Evolutionary conservation across 2,888 invertebrate species (phyloP), one percentile per base, ranked within the genome.

Genomic region (Petrolisthes cinctipes): DNA sequence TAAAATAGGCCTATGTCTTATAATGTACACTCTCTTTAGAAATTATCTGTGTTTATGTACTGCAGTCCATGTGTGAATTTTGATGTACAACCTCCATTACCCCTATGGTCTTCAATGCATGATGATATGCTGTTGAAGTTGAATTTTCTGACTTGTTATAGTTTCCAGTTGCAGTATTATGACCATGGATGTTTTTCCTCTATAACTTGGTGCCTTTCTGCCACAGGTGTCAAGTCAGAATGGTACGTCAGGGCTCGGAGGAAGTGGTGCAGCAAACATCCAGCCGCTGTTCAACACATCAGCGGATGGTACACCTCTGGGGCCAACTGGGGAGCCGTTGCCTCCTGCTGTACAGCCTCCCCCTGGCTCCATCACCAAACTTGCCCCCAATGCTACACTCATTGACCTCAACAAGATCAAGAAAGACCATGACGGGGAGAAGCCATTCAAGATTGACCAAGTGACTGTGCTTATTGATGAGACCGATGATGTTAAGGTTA

Each of bases 401-500:
- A 90, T 90, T 84, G 89, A 90, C 76, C 86, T 90, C 61, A 88
- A 82, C 37, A 90, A 90, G 80, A 90, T 90, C 4, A 89, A 85
- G 75, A 88, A 89, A 54, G 86, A 88, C 54, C 80, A 84, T 51
- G 89, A 89, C 37, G 73, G 79, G 56, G 89, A 86, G n/a, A 90
- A 87, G 61, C 89, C 90, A 5, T 85, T 90, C 68, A 86, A 86
- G 57, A 88, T 90, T 75, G 90, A 90, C 23, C 86, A 90, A 79
- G 88, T 90, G 7, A 88, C 90, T 23, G 89, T 90, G 61, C 76
- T 89, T 6, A 89, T 90, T 84, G 89, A 90, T 88, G 90, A 90
- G 54, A 86, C 79, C 66, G 89, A 90, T 84, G 78, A 71, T 81
- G 89, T 90, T 5, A 89, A 90, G 88, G 90, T 90, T n/a, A 82